These are phyloP conservation scores for Protobothrops mucrosquamatus DNA, from an alignment of 2,113 vertebrate genomes.

Conservation along the genomic window DNA sequence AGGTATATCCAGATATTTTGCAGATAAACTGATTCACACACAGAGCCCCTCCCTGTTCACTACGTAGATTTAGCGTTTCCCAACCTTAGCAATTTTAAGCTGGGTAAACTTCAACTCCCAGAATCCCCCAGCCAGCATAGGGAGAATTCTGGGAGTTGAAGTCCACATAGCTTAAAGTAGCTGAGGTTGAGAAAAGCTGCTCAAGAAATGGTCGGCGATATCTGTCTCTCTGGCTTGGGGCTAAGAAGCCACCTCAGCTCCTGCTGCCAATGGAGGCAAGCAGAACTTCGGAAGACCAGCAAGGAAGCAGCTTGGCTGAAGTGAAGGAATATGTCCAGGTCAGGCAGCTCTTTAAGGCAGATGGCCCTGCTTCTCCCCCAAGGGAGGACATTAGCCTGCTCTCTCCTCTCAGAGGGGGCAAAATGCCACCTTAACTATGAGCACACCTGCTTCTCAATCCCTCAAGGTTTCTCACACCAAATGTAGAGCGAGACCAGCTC, in stretches of 20 bases:
- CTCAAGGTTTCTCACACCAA: background rate
- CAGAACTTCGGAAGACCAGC: background rate
- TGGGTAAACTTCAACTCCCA: background rate
- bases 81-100: background rate
- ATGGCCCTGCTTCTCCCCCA: background rate
- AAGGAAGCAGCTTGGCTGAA: background rate
- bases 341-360: background rate
- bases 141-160: background rate
- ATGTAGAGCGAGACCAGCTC: background rate
- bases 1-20: constrained; percentile 2
- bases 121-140: background rate
- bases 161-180: background rate
- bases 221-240: background rate
- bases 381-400: background rate
- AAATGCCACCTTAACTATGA: background rate
- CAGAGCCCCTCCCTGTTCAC: background rate
- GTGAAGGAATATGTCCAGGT: background rate
- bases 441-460: background rate
- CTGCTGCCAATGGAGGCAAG: background rate
- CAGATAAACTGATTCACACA: background rate
- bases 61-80: background rate
- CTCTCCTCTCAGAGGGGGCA: background rate
- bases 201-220: background rate
- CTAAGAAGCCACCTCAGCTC: background rate
- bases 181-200: background rate